Base-by-base conservation (phyloP, 2,113 vertebrate species). In the Crotophaga sulcirostris region DNA sequence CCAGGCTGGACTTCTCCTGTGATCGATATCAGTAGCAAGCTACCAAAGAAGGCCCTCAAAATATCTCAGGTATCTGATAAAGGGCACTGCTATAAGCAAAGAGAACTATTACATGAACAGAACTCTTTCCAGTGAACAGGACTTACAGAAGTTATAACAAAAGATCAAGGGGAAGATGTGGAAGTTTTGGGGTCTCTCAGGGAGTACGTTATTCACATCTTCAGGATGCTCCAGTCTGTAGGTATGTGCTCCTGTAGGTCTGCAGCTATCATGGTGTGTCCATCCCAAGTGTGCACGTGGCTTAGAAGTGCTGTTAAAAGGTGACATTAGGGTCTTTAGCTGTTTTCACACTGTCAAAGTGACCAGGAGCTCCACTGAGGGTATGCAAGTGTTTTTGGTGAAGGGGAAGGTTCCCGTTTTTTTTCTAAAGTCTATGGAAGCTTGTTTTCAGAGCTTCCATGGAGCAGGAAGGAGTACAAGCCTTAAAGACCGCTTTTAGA, bases 31-130 rank as follows among this genome's bases (percentile, higher is more conserved):
- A 54, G 26, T 0, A 1, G 33, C 54, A 58, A 68, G 31, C 49
- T 84, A 52, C 14, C 73, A 62, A 60, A 80, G 68, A 70, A 14
- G 4, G 9, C 3, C 6, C 33, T 63, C 0, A 0, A 70, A 90
- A 42, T 44, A 40, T 20, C 52, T 75, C 33, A 18, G 13, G 26
- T n/a, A 10, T 47, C 52, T 59, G 47, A 25, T 49, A 75, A 59
- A 60, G 11, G 14, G 5, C 16, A 54, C 15, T 28, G 9, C n/a
- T n/a, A 25, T 26, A 60, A 56, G 29, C 40, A 66, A 52, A 70
- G n/a, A 59, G 12, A 77, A 26, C 16, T 56, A 5, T 16, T n/a
- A 13, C 4, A 20, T 8, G 25, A 85, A n/a, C 28, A 60, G 63
- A 85, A 73, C 23, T 25, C 59, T 51, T 72, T 33, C 52, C 40